These are phyloP conservation scores for Drosophila ficusphila DNA, from an alignment of 1,140 invertebrate genomes.

Conservation along the genomic window DNA sequence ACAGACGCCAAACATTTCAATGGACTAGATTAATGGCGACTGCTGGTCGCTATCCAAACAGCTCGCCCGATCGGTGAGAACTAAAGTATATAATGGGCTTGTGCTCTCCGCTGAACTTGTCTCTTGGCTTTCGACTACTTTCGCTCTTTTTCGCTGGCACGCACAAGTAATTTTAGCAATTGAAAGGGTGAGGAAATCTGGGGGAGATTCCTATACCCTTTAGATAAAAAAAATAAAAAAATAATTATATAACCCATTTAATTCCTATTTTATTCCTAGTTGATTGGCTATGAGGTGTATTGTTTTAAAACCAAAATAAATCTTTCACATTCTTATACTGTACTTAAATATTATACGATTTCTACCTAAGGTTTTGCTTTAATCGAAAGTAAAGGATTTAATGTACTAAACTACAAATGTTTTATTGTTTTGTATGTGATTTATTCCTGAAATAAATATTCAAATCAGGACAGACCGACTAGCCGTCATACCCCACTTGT, in stretches of 20 bases:
- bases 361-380: no score
- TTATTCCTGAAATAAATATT: neutral
- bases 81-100: constrained; percentile 30
- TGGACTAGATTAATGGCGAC: constrained; percentile 40
- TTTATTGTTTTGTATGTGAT: no score
- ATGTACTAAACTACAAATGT: no score
- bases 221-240: neutral
- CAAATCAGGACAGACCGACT: neutral
- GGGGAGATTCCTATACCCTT: constrained; percentile 8
- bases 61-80: constrained; percentile 46
- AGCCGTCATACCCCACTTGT: neutral
- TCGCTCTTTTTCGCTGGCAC: constrained; percentile 6
- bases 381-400: no score
- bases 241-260: no score
- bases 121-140: neutral
- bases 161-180: constrained; percentile 66
- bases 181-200: constrained; percentile 2
- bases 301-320: no score
- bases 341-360: no score
- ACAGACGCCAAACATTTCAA: constrained; percentile 66
- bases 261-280: no score
- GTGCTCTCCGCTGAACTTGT: constrained; percentile 18
- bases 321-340: no score
- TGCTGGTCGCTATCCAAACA: constrained; percentile 26
- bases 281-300: no score